Evolutionary conservation across 1,140 invertebrate species (phyloP).

Genomic region (Ylistrum balloti): DNA sequence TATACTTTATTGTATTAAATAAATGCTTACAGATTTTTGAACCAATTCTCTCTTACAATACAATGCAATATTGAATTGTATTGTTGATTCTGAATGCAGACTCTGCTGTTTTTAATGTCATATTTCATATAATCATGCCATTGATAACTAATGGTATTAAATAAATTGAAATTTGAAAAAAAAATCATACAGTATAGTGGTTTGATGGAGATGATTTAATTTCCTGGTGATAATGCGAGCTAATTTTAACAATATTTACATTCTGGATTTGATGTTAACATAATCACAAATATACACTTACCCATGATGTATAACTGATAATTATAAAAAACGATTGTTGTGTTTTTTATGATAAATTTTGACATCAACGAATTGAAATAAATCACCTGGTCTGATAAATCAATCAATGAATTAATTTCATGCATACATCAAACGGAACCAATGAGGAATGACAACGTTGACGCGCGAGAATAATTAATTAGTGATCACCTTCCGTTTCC

Average conservation of each 20-base stretch:
- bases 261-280: not conserved
- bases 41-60: no score
- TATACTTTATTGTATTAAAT: no score
- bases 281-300: not conserved
- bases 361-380: not conserved
- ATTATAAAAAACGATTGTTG: not conserved
- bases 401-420: constrained; percentile 32
- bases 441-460: not conserved
- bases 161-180: no score
- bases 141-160: no score
- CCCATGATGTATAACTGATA: no score
- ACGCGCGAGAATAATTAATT: constrained; percentile 24
- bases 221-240: not conserved
- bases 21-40: no score
- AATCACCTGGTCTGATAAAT: not conserved
- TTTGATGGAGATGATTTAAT: not conserved
- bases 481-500: constrained; percentile 58
- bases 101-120: no score
- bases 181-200: no score
- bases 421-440: constrained; percentile 51
- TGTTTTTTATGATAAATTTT: not conserved
- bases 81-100: no score
- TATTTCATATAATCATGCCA: no score
- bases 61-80: no score
- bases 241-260: not conserved